These are phyloP conservation scores for Lumbricus terrestris DNA, from an alignment of 2,888 invertebrate species.

Conservation along the genomic window DNA sequence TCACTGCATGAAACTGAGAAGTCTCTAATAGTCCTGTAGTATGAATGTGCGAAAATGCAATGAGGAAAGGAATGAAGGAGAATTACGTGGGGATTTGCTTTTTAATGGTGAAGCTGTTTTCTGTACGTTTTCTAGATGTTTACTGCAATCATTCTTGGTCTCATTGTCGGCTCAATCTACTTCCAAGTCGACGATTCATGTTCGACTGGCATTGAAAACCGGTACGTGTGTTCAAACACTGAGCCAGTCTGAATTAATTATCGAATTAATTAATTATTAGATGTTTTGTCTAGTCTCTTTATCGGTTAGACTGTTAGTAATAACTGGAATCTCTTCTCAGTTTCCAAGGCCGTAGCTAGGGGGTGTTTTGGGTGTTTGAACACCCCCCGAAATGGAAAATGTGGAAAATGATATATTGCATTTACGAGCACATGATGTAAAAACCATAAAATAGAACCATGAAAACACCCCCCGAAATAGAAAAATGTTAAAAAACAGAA, in stretches of 20 bases:
- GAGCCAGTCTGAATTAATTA: not conserved
- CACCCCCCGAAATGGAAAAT: too few relatives aligned
- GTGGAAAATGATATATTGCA: too few relatives aligned
- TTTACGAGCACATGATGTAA: too few relatives aligned
- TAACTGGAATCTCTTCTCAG: not conserved
- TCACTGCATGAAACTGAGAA: not conserved
- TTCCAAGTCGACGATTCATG: conserved; percentile 49
- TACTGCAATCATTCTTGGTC: conserved; percentile 51
- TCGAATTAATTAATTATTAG: not conserved
- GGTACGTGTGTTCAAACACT: conserved; percentile 43
- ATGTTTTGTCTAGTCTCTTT: not conserved
- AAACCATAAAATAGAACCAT: too few relatives aligned
- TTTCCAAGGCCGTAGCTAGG: too few relatives aligned
- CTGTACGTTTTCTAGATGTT: conserved; percentile 43
- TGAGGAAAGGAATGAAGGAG: not conserved
- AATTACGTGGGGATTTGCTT: not conserved
- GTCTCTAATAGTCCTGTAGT: not conserved
- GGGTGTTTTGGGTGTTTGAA: too few relatives aligned
- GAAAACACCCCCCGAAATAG: too few relatives aligned
- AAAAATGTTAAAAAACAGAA: too few relatives aligned
- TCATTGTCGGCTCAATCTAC: conserved; percentile 58
- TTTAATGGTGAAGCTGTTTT: not conserved
- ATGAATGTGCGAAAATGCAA: not conserved
- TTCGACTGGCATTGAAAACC: conserved; percentile 56
- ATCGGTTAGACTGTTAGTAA: not conserved